Percentiles rank a stretch among this genome's conserved stretches.
Conservation (phyloP, 2,888 invertebrate genomes). For the Leptopterna dolabrata region DNA sequence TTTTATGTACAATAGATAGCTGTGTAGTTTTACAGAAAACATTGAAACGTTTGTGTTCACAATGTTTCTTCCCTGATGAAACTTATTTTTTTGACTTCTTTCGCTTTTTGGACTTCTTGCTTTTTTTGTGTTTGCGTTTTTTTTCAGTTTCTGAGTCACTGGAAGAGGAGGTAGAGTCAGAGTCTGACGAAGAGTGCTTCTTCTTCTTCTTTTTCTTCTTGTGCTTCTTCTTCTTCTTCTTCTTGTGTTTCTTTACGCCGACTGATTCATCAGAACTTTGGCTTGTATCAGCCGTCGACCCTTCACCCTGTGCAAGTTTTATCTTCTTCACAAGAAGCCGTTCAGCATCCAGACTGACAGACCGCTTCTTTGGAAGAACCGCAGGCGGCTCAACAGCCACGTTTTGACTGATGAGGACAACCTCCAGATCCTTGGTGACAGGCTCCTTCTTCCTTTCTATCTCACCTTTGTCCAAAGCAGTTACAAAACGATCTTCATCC, state of each 20-base stretch:
- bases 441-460: conserved; percentile 71
- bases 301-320: conserved; percentile 45
- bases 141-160: conserved; percentile 62
- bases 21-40: not conserved
- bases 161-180: conserved; percentile 60
- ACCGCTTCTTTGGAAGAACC: conserved; percentile 27
- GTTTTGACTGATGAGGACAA: conserved; percentile 29
- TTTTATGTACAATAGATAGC: not conserved
- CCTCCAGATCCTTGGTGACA: not conserved
- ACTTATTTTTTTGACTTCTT: conserved; percentile 61
- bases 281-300: conserved; percentile 56
- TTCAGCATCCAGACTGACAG: conserved; percentile 40
- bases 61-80: not conserved
- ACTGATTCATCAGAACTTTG: conserved; percentile 51
- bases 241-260: conserved; percentile 69
- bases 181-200: conserved; percentile 60
- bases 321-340: conserved; percentile 42
- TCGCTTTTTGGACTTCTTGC: conserved; percentile 63
- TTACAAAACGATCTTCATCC: conserved; percentile 77
- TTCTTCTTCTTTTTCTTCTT: conserved; percentile 70
- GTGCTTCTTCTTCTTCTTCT: conserved; percentile 78
- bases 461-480: conserved; percentile 71
- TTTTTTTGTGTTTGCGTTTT: conserved; percentile 63
- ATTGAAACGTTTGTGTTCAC: not conserved
- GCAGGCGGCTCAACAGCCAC: not conserved